These are phyloP conservation scores for Sisor rabdophorus DNA, from an alignment of 2,113 vertebrate species.

Conservation along the genomic window DNA sequence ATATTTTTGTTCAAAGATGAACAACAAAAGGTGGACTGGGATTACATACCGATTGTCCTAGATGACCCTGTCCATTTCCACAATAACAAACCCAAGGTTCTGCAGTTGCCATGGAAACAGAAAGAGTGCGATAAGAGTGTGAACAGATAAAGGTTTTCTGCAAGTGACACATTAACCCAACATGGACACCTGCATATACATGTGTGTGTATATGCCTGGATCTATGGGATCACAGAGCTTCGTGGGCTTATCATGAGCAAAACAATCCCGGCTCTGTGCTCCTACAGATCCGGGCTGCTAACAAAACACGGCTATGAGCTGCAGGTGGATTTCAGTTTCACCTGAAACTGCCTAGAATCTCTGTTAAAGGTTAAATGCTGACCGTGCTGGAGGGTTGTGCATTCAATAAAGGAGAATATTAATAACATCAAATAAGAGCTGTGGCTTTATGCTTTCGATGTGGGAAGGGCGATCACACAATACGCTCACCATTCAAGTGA, in stretches of 20 bases:
- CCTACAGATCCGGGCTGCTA: not conserved
- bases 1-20: not conserved
- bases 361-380: not conserved
- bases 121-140: conserved; percentile 41
- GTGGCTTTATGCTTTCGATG: not conserved
- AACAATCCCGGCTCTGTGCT: conserved; percentile 55
- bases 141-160: conserved; percentile 50
- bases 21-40: not conserved
- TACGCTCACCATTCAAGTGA: conserved; percentile 1
- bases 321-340: conserved; percentile 1
- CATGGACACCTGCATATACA: not conserved
- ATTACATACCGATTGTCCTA: not conserved
- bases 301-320: conserved; percentile 7
- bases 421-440: not conserved
- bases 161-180: conserved; percentile 54
- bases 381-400: not conserved
- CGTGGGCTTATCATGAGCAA: not conserved
- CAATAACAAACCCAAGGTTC: conserved; percentile 31
- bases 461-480: not conserved
- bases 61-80: not conserved
- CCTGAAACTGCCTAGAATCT: conserved; percentile 15
- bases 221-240: conserved; percentile 6
- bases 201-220: not conserved
- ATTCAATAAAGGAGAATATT: not conserved
- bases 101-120: conserved; percentile 49